phyloP scores from a whole-genome alignment of 2,113 vertebrate genomes.

The Antigone vipio region DNA sequence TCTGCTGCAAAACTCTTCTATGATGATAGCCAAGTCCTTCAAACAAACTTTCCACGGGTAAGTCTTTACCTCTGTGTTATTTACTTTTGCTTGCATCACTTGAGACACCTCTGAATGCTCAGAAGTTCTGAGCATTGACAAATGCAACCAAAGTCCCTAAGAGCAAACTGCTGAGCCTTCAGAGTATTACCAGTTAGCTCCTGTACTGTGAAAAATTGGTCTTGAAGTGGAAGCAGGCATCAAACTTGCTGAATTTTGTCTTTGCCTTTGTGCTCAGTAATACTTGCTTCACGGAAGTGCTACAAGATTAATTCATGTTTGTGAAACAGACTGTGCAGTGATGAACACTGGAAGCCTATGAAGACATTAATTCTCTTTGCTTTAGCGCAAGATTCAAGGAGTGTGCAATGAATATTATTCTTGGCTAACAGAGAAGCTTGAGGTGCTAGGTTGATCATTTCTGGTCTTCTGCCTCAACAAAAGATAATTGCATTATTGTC shows the following conservation, averaged over 20 bases:
- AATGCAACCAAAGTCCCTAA: background rate
- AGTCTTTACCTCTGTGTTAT: background rate
- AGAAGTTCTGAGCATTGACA: background rate
- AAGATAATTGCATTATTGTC: background rate
- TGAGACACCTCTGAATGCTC: background rate
- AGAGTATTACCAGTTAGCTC: background rate
- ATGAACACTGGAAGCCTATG: background rate
- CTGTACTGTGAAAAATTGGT: background rate
- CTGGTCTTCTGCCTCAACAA: background rate
- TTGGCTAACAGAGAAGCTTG: background rate
- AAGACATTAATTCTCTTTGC: background rate
- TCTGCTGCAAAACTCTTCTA: background rate
- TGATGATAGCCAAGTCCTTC: background rate
- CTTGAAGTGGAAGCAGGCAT: background rate
- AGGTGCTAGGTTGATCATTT: background rate
- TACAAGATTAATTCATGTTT: background rate
- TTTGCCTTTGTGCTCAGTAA: background rate
- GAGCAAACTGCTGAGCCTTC: background rate
- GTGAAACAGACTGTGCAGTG: background rate
- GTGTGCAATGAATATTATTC: background rate
- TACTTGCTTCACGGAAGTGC: background rate
- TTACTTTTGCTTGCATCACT: background rate
- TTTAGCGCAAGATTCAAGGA: background rate
- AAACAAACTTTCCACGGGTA: background rate
- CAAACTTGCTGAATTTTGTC: background rate